Evolutionary conservation across 2,797 vertebrate genomes (phyloP).

Genomic region (Acridotheres tristis): DNA sequence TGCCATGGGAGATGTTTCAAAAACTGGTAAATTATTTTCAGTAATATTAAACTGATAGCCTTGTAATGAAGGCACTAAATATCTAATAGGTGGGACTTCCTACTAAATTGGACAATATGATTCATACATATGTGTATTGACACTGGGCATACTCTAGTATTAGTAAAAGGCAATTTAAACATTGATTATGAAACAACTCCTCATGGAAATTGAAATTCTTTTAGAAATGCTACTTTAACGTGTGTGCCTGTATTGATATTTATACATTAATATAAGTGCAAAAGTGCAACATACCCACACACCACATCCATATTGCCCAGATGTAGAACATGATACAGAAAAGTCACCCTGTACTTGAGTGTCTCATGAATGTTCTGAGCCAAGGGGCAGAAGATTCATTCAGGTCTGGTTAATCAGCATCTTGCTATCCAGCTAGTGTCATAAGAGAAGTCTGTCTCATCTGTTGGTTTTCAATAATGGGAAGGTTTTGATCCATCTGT

Average conservation of each 20-base stretch:
- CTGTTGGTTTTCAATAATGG: conserved; percentile 40
- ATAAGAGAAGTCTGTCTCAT: conserved; percentile 48
- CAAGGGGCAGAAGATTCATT: conserved; percentile 2
- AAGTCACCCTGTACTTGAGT: background rate
- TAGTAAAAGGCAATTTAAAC: background rate
- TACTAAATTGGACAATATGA: background rate
- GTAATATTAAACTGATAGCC: background rate
- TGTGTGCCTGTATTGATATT: background rate
- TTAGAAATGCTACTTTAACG: background rate
- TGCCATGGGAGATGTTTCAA: background rate
- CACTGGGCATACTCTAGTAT: background rate
- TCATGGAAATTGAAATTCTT: background rate
- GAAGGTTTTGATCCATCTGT: conserved; percentile 63
- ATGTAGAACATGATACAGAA: background rate
- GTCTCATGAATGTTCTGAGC: fast-evolving
- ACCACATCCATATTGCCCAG: background rate
- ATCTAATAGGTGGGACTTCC: background rate
- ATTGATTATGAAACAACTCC: background rate
- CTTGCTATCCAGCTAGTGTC: conserved; percentile 12
- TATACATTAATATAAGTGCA: background rate
- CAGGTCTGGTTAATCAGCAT: conserved; percentile 35
- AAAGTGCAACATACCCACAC: background rate
- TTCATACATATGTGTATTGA: background rate
- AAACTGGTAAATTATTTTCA: background rate
- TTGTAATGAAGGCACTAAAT: background rate